Evolutionary conservation across 23 tunicate genomes (phyloP), one percentile per base, ranked within the genome.

Genomic region (Styela plicata): DNA sequence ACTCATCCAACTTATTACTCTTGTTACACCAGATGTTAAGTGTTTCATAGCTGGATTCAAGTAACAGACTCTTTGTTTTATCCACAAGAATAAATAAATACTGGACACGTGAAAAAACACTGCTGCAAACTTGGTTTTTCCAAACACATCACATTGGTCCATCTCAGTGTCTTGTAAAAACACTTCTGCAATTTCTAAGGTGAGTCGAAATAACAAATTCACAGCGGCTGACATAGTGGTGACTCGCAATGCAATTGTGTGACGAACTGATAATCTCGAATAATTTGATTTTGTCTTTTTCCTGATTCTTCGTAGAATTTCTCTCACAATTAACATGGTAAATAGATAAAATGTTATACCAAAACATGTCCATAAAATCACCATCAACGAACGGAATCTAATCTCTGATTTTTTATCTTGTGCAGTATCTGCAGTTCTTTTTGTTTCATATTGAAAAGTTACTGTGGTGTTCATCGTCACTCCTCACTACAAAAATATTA

Each of bases 11-110:
- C 90, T 86, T 26, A 86, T 33, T 1, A 63, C 63, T 37, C 63
- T 53, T 25, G 90, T 86, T 2, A 71, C 1, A 2, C 30, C 61
- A 0, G 90, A 86, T 18, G 84, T 79, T 2, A 86, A 34, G 20
- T 86, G 90, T 24, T 63, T 23, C 90, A 86, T 86, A 21, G 90
- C 85, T n/a, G 90, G 90, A 61, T 86, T 84, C 64, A 64, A 66
- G 63, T 86, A 86, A 34, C 80, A 86, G 3, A 80, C 80, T 63
- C 73, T 86, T 57, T 86, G 90, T 2, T 84, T 79, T 30, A 86
- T 23, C 90, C 90, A 86, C 19, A 86, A 57, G 2, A 86, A 79
- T 19, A 44, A 44, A 44, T 44, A 44, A 44, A 44, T 13, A 13
- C 57, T 44, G 7, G 57, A 7, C 7, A 44, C 57, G 57, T 44